Evolutionary conservation across 2,113 vertebrate species (phyloP).

Genomic region (Phalacrocorax aristotelis): DNA sequence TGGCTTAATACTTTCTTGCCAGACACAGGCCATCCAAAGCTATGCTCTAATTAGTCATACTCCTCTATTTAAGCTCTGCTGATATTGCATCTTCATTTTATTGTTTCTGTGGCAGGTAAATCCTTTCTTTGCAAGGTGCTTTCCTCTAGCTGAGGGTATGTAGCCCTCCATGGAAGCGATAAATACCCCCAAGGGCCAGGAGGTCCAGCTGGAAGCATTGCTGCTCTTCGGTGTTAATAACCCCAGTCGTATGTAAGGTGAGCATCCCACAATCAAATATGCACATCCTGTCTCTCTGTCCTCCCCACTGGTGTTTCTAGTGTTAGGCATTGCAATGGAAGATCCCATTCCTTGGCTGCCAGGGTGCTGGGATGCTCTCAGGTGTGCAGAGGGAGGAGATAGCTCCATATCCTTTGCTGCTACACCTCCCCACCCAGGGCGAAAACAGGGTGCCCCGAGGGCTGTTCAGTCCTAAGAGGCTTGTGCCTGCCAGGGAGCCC

Average conservation of each 20-base stretch:
- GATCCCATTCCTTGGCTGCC: neutral
- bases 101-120: neutral
- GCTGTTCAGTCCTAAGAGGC: neutral
- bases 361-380: neutral
- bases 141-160: neutral
- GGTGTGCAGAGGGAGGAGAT: neutral
- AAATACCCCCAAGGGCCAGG: neutral
- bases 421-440: fast-evolving
- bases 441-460: neutral
- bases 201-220: neutral
- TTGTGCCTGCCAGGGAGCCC: neutral
- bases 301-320: neutral
- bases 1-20: neutral
- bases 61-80: neutral
- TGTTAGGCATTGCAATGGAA: neutral
- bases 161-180: neutral
- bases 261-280: fast-evolving
- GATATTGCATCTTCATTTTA: neutral
- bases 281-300: fast-evolving
- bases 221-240: neutral
- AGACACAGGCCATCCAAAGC: neutral
- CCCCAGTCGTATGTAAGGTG: fast-evolving
- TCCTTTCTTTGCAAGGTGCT: neutral
- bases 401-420: neutral
- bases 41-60: neutral